Percentiles rank a stretch among this genome's conserved stretches.
Conservation (phyloP, 2,797 vertebrate genomes). For the Phoxinus dragarum region DNA sequence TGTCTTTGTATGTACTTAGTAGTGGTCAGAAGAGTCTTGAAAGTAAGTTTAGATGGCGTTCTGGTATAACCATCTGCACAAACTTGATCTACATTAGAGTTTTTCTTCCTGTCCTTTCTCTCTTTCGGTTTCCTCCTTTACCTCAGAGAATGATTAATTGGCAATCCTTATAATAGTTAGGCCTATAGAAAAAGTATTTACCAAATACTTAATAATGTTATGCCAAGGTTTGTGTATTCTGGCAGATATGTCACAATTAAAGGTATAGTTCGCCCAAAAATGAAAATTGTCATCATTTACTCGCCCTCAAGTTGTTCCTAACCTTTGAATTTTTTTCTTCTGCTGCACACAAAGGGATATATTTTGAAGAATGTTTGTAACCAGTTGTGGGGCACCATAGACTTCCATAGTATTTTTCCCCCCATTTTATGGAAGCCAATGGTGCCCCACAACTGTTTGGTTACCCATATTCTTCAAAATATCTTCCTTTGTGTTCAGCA, state of each 20-base stretch:
- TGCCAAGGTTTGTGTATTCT: background rate
- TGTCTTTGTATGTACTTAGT: constrained; percentile 62
- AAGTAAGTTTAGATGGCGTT: constrained; percentile 55
- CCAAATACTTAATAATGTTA: background rate
- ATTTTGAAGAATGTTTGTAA: too few relatives aligned
- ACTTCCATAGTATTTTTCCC: too few relatives aligned
- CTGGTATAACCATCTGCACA: constrained; percentile 67
- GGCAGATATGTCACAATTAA: background rate
- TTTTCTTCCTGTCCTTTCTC: constrained; percentile 2
- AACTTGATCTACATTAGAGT: constrained; percentile 62
- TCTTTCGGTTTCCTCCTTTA: background rate
- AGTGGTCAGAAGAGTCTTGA: constrained; percentile 51
- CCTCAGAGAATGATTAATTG: background rate
- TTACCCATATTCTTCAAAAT: too few relatives aligned
- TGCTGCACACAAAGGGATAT: too few relatives aligned
- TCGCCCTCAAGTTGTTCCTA: too few relatives aligned
- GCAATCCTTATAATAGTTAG: background rate
- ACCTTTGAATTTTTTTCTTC: too few relatives aligned
- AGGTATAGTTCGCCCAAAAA: too few relatives aligned
- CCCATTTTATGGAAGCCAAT: too few relatives aligned
- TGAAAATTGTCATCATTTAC: too few relatives aligned
- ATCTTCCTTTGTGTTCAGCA: too few relatives aligned
- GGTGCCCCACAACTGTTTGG: too few relatives aligned
- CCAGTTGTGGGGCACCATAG: too few relatives aligned
- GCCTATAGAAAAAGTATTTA: background rate